A percentile compares a stretch with the other conserved stretches of the same genome.
Evolutionary conservation across 2,888 invertebrate genomes (phyloP).

Genomic region (Cephalotes varians): DNA sequence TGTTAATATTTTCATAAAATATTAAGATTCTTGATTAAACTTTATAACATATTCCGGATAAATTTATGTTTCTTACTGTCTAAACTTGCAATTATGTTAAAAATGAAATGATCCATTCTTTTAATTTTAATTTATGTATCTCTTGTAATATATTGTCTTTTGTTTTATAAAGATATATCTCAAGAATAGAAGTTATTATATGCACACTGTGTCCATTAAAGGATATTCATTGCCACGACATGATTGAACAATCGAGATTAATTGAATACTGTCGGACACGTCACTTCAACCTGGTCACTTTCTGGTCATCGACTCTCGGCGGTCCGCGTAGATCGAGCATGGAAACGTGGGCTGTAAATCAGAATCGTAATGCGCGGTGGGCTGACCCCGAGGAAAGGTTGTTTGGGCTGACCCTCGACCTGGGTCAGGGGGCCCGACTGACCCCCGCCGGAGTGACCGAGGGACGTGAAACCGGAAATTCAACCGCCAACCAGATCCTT

Average conservation of each 20-base stretch:
- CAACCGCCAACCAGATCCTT: slow-evolving; percentile 76
- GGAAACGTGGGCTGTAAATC: slow-evolving; percentile 82
- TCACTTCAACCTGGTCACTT: slow-evolving; percentile 64
- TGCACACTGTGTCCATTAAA: not conserved
- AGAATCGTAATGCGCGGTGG: slow-evolving; percentile 80
- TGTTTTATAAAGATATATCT: not conserved
- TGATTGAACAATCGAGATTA: slow-evolving; percentile 36
- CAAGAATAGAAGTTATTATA: not conserved
- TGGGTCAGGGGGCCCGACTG: slow-evolving; percentile 70
- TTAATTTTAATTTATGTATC: not conserved
- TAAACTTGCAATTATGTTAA: not conserved
- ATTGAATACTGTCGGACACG: slow-evolving; percentile 62
- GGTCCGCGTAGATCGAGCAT: slow-evolving; percentile 44
- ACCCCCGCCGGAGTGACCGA: slow-evolving; percentile 68
- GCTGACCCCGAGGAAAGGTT: slow-evolving; percentile 84
- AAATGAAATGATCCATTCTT: not conserved
- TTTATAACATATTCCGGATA: not conserved
- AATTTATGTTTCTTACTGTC: not conserved
- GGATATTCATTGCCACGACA: not conserved
- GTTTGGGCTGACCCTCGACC: slow-evolving; percentile 85
- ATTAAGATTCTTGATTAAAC: not conserved
- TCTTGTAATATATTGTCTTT: not conserved
- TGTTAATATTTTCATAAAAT: not conserved
- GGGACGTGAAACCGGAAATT: slow-evolving; percentile 79
- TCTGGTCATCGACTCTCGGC: slow-evolving; percentile 59